Percentiles rank a stretch among this genome's conserved stretches.
phyloP scores from a whole-genome alignment of 2,113 vertebrate genomes.

The Coptodon bakossiorum region DNA sequence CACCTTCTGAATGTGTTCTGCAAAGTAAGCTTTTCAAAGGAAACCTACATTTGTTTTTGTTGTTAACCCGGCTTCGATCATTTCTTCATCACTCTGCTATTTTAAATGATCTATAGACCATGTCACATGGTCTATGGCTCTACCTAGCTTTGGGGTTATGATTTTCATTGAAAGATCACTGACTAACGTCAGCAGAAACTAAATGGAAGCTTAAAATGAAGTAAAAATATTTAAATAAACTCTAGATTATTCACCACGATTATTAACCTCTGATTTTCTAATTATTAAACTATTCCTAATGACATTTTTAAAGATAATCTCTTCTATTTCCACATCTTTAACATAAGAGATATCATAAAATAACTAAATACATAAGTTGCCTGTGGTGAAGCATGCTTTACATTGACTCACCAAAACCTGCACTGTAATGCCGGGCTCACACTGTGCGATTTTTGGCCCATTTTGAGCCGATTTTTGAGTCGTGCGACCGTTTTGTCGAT shows the following conservation, averaged over 20 bases:
- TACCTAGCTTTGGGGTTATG: background rate
- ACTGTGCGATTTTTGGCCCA: too few species aligned
- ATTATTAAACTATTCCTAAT: background rate
- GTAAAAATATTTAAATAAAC: background rate
- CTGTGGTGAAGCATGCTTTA: background rate
- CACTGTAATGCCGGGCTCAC: too few species aligned
- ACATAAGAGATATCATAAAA: background rate
- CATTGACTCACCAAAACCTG: background rate
- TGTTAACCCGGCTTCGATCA: background rate
- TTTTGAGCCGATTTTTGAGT: too few species aligned
- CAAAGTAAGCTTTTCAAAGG: conserved; percentile 16
- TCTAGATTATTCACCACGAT: background rate
- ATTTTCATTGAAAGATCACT: conserved; percentile 1
- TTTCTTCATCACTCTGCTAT: conserved; percentile 1
- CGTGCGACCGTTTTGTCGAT: too few species aligned
- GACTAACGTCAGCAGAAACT: background rate
- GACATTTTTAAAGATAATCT: background rate
- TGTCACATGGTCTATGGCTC: background rate
- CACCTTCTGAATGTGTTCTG: background rate
- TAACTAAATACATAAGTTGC: background rate
- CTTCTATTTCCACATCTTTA: background rate
- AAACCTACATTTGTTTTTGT: background rate
- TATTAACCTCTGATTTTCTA: background rate
- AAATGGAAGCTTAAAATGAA: background rate
- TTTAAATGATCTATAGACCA: background rate